Conservation (phyloP, 2,797 vertebrate genomes). For the Peromyscus eremicus region DNA sequence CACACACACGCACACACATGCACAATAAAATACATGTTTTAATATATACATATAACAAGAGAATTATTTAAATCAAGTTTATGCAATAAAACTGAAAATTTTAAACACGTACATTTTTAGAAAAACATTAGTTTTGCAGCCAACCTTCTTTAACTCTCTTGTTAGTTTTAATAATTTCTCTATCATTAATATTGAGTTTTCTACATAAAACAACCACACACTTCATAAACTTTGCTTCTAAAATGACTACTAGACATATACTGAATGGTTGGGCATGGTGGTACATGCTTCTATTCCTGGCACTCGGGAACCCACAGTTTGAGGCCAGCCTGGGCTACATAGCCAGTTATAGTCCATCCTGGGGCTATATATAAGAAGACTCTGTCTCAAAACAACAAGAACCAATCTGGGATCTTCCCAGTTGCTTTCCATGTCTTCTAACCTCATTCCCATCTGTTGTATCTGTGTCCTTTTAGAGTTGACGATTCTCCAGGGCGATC, state of each 20-base stretch:
- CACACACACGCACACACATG: not conserved
- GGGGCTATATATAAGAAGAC: not conserved
- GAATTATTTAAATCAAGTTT: constrained; percentile 15
- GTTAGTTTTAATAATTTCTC: constrained; percentile 27
- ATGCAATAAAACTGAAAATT: constrained; percentile 6
- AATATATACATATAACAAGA: not conserved
- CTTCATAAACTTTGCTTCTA: not conserved
- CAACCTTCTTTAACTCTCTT: constrained; percentile 20
- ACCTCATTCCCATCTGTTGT: not conserved
- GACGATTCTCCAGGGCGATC: not conserved
- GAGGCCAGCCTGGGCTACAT: not conserved
- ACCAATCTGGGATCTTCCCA: not conserved
- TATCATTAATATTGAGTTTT: constrained; percentile 39
- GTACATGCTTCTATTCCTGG: not conserved
- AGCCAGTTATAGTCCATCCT: not conserved
- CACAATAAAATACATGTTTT: not conserved
- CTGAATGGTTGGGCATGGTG: not conserved
- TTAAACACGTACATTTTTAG: not conserved
- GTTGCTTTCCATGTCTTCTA: not conserved
- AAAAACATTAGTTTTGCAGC: constrained; percentile 37
- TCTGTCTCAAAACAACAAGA: not conserved
- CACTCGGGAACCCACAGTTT: not conserved
- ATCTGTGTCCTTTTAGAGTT: not conserved
- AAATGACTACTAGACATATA: not conserved
- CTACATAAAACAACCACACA: not conserved